Percentiles rank a stretch among this genome's conserved stretches.
Conservation (phyloP, 2,113 vertebrate species). For the Esox niger region DNA sequence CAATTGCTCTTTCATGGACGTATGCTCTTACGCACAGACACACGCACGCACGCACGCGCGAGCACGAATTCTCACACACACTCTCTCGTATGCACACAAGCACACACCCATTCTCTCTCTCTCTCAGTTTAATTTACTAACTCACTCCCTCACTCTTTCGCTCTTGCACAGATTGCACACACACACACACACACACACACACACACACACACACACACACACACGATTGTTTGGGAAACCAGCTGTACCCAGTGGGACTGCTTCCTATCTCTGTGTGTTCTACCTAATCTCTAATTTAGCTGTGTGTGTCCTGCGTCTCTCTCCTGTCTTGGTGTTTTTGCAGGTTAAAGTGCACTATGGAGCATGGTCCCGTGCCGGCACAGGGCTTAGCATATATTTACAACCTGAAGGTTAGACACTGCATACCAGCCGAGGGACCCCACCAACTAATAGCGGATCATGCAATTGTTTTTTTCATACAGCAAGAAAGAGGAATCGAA, state of each 20-base stretch:
- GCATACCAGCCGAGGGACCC: too few relatives aligned
- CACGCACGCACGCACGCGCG: not conserved
- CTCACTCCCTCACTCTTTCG: too few relatives aligned
- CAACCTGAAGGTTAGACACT: slow-evolving; percentile 16
- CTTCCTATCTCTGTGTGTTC: not conserved
- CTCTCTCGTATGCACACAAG: slow-evolving; percentile 7
- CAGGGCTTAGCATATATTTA: slow-evolving; percentile 20
- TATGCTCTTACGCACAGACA: slow-evolving; percentile 13
- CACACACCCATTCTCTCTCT: not conserved
- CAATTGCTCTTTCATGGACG: too few relatives aligned
- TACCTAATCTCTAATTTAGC: slow-evolving; percentile 3
- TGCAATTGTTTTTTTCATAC: not conserved
- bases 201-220: not conserved
- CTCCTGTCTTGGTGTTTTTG: slow-evolving; percentile 8
- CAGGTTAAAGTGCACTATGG: slow-evolving; percentile 3
- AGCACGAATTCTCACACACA: not conserved
- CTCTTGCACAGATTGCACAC: too few relatives aligned
- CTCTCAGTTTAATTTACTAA: too few relatives aligned
- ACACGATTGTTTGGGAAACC: not conserved
- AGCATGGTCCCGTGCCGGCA: not conserved
- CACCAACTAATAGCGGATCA: too few relatives aligned
- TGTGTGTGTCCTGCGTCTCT: not conserved
- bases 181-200: slow-evolving; percentile 11
- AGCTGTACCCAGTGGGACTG: not conserved
- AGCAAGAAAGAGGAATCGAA: too few relatives aligned